Conservation (phyloP, 1,140 invertebrate genomes). For the Nomia melanderi region DNA sequence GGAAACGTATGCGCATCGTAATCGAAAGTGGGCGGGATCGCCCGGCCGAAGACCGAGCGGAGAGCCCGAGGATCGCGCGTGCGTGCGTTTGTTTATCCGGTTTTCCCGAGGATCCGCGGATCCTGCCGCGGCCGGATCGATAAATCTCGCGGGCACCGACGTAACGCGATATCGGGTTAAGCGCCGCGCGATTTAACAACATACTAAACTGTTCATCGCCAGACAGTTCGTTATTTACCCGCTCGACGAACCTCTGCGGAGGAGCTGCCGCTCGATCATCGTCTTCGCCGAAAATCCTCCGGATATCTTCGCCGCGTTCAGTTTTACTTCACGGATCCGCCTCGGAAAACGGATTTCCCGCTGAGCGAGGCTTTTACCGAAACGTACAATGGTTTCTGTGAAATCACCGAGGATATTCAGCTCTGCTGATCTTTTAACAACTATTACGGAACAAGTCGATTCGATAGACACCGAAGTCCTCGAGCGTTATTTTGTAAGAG, state of each 20-base stretch:
- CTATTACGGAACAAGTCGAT: no score
- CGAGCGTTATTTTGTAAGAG: no score
- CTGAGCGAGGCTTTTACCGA: no score
- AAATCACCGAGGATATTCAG: no score
- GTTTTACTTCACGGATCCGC: no score
- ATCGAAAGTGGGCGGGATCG: conserved; percentile 33
- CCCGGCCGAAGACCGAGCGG: background rate
- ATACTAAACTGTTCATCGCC: conserved; percentile 19
- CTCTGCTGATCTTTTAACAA: no score
- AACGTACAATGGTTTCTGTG: no score
- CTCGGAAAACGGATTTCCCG: no score
- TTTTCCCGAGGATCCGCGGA: conserved; percentile 2
- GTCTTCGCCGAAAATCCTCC: no score
- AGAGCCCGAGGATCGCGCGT: background rate
- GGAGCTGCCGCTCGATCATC: background rate
- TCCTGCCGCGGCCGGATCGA: conserved; percentile 23
- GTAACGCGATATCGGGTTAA: background rate
- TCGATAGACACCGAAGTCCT: no score
- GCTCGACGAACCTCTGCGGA: conserved; percentile 10
- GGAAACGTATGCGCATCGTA: conserved; percentile 26
- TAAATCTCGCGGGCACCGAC: conserved; percentile 8
- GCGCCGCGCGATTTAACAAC: conserved; percentile 15
- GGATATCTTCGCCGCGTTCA: background rate
- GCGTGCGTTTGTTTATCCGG: conserved; percentile 26
- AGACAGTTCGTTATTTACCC: background rate